Conservation (phyloP, 2,113 vertebrate genomes). For the Pteropus alecto region DNA sequence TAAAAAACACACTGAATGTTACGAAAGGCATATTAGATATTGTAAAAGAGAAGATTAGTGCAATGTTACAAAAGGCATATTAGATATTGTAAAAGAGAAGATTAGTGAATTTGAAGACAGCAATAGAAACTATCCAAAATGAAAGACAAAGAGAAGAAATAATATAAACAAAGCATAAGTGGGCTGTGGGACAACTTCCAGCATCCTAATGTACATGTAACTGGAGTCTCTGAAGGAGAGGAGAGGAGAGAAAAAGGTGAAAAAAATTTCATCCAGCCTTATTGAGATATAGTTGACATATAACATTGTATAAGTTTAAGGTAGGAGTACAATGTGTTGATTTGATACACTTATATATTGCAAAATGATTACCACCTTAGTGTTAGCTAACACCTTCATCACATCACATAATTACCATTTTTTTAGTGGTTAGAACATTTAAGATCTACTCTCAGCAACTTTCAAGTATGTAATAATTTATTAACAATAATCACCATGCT, state of each 20-base stretch:
- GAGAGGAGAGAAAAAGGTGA: not conserved
- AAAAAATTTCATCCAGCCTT: not conserved
- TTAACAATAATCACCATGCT: not conserved
- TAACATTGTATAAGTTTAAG: not conserved
- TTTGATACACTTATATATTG: not conserved
- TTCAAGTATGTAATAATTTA: not conserved
- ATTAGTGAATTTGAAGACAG: not conserved
- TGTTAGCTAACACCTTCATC: not conserved
- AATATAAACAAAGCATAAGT: not conserved
- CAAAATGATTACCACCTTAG: not conserved
- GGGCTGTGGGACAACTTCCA: not conserved
- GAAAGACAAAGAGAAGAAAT: not conserved
- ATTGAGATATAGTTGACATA: not conserved
- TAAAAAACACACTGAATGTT: not conserved
- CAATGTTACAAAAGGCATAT: not conserved
- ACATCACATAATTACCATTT: not conserved
- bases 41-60: not conserved
- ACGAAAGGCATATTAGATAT: not conserved
- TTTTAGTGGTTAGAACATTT: not conserved
- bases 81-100: not conserved
- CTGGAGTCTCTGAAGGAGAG: not conserved
- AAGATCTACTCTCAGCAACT: not conserved
- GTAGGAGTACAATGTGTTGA: not conserved
- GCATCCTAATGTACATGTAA: not conserved
- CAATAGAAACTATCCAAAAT: not conserved